Conservation (phyloP, 1,140 invertebrate species). For the Drosophila lacertosa region DNA sequence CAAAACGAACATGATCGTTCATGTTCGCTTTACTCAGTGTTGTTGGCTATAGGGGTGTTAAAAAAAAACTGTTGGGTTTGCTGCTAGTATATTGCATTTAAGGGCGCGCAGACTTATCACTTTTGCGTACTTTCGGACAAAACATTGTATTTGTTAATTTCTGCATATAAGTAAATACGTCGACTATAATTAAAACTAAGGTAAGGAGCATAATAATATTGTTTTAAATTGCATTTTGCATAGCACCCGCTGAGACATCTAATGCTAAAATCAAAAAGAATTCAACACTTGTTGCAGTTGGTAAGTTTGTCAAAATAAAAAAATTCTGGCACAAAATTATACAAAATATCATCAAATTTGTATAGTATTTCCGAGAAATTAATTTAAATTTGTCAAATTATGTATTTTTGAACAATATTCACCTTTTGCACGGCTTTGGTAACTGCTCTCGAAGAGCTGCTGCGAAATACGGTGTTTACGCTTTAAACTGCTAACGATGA, state of each 20-base stretch:
- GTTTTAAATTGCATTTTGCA: neutral
- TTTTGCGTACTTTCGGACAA: neutral
- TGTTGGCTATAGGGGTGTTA: constrained; percentile 1
- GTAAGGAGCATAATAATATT: neutral
- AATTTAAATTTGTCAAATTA: constrained; percentile 1
- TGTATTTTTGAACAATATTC: constrained; percentile 50
- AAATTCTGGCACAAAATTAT: constrained; percentile 14
- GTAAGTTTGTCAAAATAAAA: constrained; percentile 4
- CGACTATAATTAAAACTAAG: neutral
- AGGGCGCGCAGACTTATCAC: neutral
- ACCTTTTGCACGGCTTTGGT: constrained; percentile 34
- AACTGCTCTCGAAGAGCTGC: constrained; percentile 4
- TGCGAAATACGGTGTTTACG: neutral
- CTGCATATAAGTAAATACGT: neutral
- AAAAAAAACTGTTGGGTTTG: no score
- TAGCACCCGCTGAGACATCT: neutral
- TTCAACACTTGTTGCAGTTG: neutral
- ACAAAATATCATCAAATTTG: constrained; percentile 12
- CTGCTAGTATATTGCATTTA: no score
- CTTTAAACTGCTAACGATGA: neutral
- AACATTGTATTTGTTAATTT: neutral
- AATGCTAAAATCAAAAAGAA: neutral
- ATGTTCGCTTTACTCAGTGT: constrained; percentile 7
- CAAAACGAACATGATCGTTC: constrained; percentile 49
- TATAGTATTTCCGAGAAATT: constrained; percentile 16